Evolutionary conservation across 2,888 invertebrate species (phyloP).

Genomic region (Drosophila longiperda): DNA sequence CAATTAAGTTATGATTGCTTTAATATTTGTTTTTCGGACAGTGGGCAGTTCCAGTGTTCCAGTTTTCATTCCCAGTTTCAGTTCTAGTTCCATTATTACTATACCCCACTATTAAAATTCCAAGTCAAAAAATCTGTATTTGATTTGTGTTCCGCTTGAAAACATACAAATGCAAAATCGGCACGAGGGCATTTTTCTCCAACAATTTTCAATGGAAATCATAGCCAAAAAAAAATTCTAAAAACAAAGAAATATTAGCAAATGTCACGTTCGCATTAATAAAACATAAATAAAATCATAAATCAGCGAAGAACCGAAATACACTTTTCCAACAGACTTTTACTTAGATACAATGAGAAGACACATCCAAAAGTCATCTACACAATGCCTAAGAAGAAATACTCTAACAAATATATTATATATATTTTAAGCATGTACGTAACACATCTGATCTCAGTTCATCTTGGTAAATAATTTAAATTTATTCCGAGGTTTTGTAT

Average conservation of each 20-base stretch:
- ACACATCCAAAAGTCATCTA: not conserved
- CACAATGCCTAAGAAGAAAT: not conserved
- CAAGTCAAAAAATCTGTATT: conserved; percentile 33
- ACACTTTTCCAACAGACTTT: conserved; percentile 4
- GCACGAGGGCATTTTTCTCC: conserved; percentile 41
- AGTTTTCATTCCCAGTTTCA: conserved; percentile 25
- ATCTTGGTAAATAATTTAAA: too few relatives aligned
- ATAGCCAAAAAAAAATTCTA: conserved; percentile 4
- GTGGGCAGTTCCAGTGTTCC: conserved; percentile 19
- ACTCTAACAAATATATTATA: not conserved
- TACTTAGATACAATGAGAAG: conserved; percentile 4
- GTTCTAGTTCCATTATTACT: not conserved
- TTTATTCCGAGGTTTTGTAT: not conserved
- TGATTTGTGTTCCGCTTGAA: conserved; percentile 42
- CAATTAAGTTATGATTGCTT: conserved; percentile 46
- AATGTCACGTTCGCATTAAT: conserved; percentile 68
- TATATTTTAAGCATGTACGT: not conserved
- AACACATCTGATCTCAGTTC: not conserved
- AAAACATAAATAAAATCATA: conserved; percentile 47
- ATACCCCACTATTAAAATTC: not conserved
- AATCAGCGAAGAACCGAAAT: conserved; percentile 37
- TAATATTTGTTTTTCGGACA: conserved; percentile 7
- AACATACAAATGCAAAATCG: conserved; percentile 25
- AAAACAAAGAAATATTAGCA: conserved; percentile 53
- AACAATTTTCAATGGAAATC: conserved; percentile 10